Evolutionary conservation across 2,797 vertebrate species (phyloP), one percentile per base, ranked within the genome.

Genomic region (Apogon hyalosoma): DNA sequence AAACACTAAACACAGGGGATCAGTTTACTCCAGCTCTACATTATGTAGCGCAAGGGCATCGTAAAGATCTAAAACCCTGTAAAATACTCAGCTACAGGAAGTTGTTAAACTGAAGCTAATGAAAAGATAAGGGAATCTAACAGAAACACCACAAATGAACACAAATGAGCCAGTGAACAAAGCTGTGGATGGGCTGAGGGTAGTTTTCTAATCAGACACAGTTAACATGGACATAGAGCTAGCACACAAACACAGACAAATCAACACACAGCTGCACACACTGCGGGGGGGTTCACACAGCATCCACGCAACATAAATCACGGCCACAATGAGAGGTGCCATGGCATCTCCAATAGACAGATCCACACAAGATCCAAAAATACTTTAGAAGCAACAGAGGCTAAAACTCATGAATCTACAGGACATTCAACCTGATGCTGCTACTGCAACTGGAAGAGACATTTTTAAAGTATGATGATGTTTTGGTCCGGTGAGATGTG

Each of bases 251-350:
- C 61, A 75, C 54, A 71, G 31, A 74, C 42, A 16, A 7, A n/a
- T 57, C 10, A n/a, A 79, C 52, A 73, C 21, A 75, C 15, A 65
- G 45, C 24, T 14, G 58, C 70, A 84, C 16, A 9, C 38, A 63
- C 7, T 48, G 41, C 31, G 0, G 15, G 56, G 49, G 38, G 24
- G 43, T 49, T 77, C 58, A 69, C 63, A 73, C 67, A 24, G 73
- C 73, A 70, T 43, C 49, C 53, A 61, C 21, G 56, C 28, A 84
- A 84, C 71, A 76, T 11, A 75, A 70, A 63, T 41, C 49, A 75
- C 12, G 42, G 72, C 49, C 63, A 76, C 63, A 52, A 50, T 15
- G 13, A 12, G 14, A 55, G 14, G 41, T 72, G 66, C 33, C 38
- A 49, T 19, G 76, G 53, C 59, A 58, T 36, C 33, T 31, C 61